Base-by-base conservation (phyloP, 2,888 invertebrate species). In the Cosmia trapezina region DNA sequence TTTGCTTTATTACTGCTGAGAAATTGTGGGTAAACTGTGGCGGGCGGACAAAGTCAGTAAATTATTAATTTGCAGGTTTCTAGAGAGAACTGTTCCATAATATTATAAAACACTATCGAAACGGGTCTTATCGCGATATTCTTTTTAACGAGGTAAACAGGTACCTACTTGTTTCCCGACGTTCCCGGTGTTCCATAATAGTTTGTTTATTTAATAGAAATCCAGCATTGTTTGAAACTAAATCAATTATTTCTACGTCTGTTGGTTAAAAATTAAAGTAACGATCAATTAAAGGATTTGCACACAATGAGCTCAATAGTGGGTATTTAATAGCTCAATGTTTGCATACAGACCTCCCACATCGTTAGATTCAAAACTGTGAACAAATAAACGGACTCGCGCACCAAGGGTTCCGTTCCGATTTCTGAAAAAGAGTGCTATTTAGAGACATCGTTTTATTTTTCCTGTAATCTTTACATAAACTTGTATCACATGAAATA, bases 181-280 rank as follows among this genome's bases (percentile, higher is more conserved):
- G n/a, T n/a, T n/a, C n/a, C n/a, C n/a, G n/a, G n/a, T n/a, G n/a
- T n/a, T n/a, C n/a, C n/a, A n/a, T n/a, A n/a, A n/a, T n/a, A 14
- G 43, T 49, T 74, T 14, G 14, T 45, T 45, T 41, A n/a, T 56
- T 72, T 12, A 54, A 47, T 56, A 22, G 8, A 41, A 72, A n/a
- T 11, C 14, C 12, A 43, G 41, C 7, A 12, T 33, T 43, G 65
- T 53, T 72, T 22, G 33, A 37, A 63, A 65, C 11, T 17, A 51
- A 53, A 65, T 5, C 8, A 53, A 53, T 76, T 64, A 33, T 33
- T 22, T 14, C 54, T 54, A 19, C 7, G 43, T 51, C 19, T 75
- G 11, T 75, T 51, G 14, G 14, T 43, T 75, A 43, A 14, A 37
- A 73, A 61, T 56, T 37, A n/a, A n/a, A n/a, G n/a, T n/a, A n/a